phyloP scores from a whole-genome alignment of 2,797 vertebrate genomes.

The Coluber constrictor region DNA sequence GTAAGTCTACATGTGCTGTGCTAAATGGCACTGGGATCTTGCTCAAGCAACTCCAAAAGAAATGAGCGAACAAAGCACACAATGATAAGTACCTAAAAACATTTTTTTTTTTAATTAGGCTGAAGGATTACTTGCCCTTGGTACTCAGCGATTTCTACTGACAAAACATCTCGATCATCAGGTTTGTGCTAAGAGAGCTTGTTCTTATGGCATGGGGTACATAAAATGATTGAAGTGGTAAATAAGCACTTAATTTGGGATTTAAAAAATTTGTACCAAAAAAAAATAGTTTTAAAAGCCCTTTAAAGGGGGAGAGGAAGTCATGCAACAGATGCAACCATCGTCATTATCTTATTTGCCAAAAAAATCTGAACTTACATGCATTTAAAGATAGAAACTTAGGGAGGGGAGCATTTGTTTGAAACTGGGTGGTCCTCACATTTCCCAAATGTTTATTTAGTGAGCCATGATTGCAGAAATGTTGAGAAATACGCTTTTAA shows the following conservation, averaged over 20 bases:
- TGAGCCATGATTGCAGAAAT: not conserved
- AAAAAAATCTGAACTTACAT: not conserved
- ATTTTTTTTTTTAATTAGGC: not conserved
- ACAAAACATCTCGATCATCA: not conserved
- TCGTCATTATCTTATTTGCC: not conserved
- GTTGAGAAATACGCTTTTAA: not conserved
- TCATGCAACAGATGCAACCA: not conserved
- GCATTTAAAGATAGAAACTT: not conserved
- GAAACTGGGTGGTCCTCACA: not conserved
- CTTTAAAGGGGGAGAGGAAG: not conserved
- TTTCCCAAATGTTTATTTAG: not conserved
- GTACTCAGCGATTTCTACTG: not conserved
- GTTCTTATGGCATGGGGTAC: not conserved
- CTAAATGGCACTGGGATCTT: not conserved
- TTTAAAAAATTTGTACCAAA: not conserved
- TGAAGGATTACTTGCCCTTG: not conserved
- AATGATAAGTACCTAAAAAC: not conserved
- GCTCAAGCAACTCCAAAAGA: not conserved
- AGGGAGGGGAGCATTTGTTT: not conserved
- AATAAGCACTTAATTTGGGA: not conserved
- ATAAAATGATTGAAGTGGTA: not conserved
- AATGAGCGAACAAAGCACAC: not conserved
- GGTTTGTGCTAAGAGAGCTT: not conserved
- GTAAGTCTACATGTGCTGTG: not conserved
- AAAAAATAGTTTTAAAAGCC: not conserved